Conservation (phyloP, 2,113 vertebrate species). For the Macrotus californicus region DNA sequence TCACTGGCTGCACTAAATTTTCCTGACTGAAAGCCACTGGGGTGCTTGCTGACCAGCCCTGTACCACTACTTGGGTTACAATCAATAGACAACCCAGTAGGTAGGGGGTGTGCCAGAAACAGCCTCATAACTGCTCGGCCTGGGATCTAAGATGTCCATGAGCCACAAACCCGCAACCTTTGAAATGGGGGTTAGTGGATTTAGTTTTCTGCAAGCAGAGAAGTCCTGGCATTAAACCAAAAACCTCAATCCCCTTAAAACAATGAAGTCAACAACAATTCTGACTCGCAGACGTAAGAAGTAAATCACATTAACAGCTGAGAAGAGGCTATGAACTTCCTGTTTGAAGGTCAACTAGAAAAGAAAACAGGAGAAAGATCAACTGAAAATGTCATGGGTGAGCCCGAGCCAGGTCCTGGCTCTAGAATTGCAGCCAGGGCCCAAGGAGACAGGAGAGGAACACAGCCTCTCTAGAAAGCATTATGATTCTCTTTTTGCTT, state of each 20-base stretch:
- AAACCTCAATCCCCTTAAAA: conserved; percentile 46
- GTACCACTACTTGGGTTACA: background rate
- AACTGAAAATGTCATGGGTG: conserved; percentile 64
- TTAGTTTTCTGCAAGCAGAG: conserved; percentile 41
- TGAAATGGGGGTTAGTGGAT: background rate
- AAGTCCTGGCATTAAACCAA: conserved; percentile 53
- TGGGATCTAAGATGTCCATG: background rate
- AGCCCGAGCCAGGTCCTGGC: conserved; percentile 44
- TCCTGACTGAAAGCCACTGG: background rate
- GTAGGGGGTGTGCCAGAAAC: background rate
- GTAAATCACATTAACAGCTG: conserved; percentile 64
- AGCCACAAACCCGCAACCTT: conserved; percentile 7
- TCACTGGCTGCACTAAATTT: background rate
- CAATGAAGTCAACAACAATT: conserved; percentile 56
- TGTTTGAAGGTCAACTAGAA: conserved; percentile 66
- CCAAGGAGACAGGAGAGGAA: background rate
- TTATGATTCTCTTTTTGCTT: background rate
- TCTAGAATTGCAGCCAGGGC: conserved; percentile 17
- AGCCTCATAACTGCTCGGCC: background rate
- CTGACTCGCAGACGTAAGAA: conserved; percentile 56
- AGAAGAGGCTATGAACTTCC: conserved; percentile 68
- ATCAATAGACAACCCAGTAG: background rate
- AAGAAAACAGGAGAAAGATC: conserved; percentile 68
- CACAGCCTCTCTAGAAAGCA: background rate
- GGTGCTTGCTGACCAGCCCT: background rate